A percentile compares a stretch with the other conserved stretches of the same genome.
phyloP scores from a whole-genome alignment of 2,888 invertebrate genomes.

The Hirtodrosophila histrioides region DNA sequence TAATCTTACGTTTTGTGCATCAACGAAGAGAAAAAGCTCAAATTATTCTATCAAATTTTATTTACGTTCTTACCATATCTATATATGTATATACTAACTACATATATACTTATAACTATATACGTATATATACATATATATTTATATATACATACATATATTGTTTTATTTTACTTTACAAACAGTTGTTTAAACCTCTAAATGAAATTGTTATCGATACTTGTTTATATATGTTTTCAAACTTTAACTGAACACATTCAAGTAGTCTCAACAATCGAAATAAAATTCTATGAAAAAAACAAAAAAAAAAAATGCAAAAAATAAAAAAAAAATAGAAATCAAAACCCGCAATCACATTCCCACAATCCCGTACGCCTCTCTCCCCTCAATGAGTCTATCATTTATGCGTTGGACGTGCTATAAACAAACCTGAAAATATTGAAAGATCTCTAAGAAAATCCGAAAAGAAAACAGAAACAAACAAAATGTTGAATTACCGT shows the following conservation, averaged over 20 bases:
- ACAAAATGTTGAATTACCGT: slow-evolving; percentile 68
- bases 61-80: slow-evolving; percentile 40
- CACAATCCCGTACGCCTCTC: slow-evolving; percentile 82
- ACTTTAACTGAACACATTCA: slow-evolving; percentile 79
- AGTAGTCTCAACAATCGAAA: slow-evolving; percentile 73
- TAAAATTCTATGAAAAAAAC: slow-evolving; percentile 44
- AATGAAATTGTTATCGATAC: slow-evolving; percentile 67
- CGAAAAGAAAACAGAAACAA: slow-evolving; percentile 56
- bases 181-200: slow-evolving; percentile 63
- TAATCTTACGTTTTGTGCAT: slow-evolving; percentile 71
- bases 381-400: slow-evolving; percentile 85
- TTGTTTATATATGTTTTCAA: slow-evolving; percentile 71
- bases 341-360: slow-evolving; percentile 82
- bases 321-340: slow-evolving; percentile 54
- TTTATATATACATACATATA: slow-evolving; percentile 45
- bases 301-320: slow-evolving; percentile 44
- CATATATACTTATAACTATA: slow-evolving; percentile 35
- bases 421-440: slow-evolving; percentile 50
- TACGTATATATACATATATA: slow-evolving; percentile 42
- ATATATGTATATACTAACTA: slow-evolving; percentile 40
- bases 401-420: slow-evolving; percentile 80
- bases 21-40: slow-evolving; percentile 83
- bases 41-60: slow-evolving; percentile 41
- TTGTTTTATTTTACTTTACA: slow-evolving; percentile 54
- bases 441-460: slow-evolving; percentile 39